A percentile compares a stretch with the other conserved stretches of the same genome.
Evolutionary conservation across 1,140 invertebrate species (phyloP).

Genomic region (Chelonus insularis): DNA sequence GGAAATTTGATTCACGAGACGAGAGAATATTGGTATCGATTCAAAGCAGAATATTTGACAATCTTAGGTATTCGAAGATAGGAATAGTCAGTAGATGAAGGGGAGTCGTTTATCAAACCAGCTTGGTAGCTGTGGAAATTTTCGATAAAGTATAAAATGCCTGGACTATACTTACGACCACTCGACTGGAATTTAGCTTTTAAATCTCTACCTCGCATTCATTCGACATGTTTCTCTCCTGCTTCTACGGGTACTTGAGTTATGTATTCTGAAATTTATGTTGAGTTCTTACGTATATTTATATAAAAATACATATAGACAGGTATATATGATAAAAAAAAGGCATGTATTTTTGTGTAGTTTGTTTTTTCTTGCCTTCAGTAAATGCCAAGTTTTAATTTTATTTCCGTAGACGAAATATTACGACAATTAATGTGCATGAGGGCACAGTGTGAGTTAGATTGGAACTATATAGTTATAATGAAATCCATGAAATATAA

Average conservation of each 20-base stretch:
- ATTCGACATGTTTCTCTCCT: not conserved
- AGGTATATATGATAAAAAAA: not conserved
- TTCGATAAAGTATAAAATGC: slow-evolving; percentile 8
- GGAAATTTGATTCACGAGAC: no score
- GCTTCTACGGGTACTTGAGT: no score
- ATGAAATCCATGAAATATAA: no score
- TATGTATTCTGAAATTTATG: no score
- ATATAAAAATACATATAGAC: not conserved
- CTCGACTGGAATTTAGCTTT: slow-evolving; percentile 7
- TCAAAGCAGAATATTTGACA: no score
- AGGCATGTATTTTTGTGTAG: not conserved
- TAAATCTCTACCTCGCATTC: slow-evolving; percentile 5
- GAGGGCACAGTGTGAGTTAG: not conserved
- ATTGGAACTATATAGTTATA: no score
- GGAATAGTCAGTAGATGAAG: no score
- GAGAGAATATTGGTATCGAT: no score
- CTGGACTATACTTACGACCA: not conserved
- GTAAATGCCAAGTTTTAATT: not conserved
- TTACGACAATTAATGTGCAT: not conserved
- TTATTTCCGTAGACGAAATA: not conserved
- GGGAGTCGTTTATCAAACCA: not conserved
- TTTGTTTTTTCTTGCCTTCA: not conserved
- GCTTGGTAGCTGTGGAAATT: not conserved
- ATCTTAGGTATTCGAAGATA: no score
- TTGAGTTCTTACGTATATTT: not conserved